These are phyloP conservation scores for Artibeus lituratus DNA, from an alignment of 2,797 vertebrate genomes.

Conservation along the genomic window DNA sequence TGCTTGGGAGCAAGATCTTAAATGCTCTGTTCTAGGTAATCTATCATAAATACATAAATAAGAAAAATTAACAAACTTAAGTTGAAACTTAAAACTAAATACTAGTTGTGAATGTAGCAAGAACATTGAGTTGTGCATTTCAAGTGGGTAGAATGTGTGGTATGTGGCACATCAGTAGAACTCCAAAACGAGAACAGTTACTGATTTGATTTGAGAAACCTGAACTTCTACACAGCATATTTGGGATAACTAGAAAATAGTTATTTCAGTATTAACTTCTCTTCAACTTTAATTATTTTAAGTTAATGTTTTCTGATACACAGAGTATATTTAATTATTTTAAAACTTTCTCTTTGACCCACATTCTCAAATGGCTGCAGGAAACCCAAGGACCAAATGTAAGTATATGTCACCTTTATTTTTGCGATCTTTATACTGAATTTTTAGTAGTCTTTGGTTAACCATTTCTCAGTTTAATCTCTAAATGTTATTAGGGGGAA, in stretches of 20 bases:
- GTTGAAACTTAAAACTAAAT: too few species aligned
- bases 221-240: not conserved
- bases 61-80: constrained; percentile 24
- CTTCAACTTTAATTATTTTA: constrained; percentile 23
- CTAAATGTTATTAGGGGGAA: not conserved
- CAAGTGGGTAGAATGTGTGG: not conserved
- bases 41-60: not conserved
- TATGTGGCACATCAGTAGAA: not conserved
- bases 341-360: constrained; percentile 86
- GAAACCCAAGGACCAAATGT: constrained; percentile 96
- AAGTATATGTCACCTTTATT: constrained; percentile 76
- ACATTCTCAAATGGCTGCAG: constrained; percentile 90
- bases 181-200: not conserved
- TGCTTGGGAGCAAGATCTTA: too few species aligned
- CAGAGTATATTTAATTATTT: constrained; percentile 59
- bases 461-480: not conserved
- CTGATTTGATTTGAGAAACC: not conserved
- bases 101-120: not conserved
- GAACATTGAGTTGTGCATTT: not conserved
- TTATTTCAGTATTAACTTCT: constrained; percentile 21
- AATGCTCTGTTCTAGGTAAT: not conserved
- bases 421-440: not conserved
- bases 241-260: constrained; percentile 1
- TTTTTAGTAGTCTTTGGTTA: not conserved
- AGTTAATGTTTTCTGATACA: constrained; percentile 22